phyloP scores from a whole-genome alignment of 1,140 invertebrate genomes.

The Lordiphosa clarofinis region DNA sequence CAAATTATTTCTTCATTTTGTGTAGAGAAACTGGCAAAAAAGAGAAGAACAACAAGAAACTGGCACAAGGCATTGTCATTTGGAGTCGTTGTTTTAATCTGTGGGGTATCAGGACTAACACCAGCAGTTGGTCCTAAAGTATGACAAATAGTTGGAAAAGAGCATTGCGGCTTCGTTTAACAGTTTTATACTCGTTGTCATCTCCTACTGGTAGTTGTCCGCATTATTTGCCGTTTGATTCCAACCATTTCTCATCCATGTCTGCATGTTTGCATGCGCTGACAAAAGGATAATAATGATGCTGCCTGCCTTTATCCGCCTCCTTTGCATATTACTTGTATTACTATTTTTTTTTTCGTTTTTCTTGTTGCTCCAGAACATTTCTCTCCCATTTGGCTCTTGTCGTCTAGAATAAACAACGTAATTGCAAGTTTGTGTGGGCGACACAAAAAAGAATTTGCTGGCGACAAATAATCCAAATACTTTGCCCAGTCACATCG shows the following conservation, averaged over 20 bases:
- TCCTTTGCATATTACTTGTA: constrained; percentile 12
- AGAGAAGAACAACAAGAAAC: constrained; percentile 49
- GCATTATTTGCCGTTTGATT: constrained; percentile 72
- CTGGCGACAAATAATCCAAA: constrained; percentile 70
- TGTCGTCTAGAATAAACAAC: constrained; percentile 73
- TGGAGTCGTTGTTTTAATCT: constrained; percentile 19
- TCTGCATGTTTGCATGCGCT: constrained; percentile 70
- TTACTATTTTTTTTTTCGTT: constrained; percentile 35
- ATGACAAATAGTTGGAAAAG: constrained; percentile 9
- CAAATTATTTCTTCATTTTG: constrained; percentile 75
- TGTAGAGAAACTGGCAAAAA: constrained; percentile 38
- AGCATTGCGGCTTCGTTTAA: constrained; percentile 32
- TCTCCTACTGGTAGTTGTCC: constrained; percentile 36
- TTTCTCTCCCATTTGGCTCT: constrained; percentile 55
- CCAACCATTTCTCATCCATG: constrained; percentile 58
- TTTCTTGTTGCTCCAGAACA: constrained; percentile 16
- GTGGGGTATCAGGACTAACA: constrained; percentile 1
- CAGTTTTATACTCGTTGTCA: constrained; percentile 56
- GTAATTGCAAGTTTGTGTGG: constrained; percentile 75
- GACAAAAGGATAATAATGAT: constrained; percentile 60
- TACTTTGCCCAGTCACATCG: constrained; percentile 25
- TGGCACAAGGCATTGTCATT: constrained; percentile 56
- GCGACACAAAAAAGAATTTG: constrained; percentile 38
- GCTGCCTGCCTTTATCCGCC: constrained; percentile 19
- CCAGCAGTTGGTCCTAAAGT: no score